Evolutionary conservation across 2,797 vertebrate genomes (phyloP).

Genomic region (Dendrocincla tyrannina): DNA sequence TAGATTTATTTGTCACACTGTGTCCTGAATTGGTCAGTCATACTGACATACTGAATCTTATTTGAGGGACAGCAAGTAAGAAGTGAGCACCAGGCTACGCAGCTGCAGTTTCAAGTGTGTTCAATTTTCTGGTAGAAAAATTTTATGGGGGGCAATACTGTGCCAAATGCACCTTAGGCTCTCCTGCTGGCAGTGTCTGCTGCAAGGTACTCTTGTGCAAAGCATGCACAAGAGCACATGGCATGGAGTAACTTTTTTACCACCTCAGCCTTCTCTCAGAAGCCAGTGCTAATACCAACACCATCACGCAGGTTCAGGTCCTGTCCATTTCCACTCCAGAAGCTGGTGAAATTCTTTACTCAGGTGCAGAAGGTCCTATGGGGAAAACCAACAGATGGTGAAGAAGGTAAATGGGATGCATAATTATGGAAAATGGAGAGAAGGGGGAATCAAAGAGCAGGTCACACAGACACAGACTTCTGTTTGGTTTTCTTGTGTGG

Average conservation of each 20-base stretch:
- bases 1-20: neutral
- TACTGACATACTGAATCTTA: neutral
- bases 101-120: neutral
- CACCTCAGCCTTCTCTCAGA: neutral
- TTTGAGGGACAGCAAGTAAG: neutral
- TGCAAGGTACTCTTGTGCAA: neutral
- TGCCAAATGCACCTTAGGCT: neutral
- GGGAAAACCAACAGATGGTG: fast-evolving
- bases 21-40: neutral
- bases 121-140: neutral
- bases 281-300: neutral
- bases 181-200: neutral
- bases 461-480: neutral
- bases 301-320: fast-evolving
- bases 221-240: too few species aligned
- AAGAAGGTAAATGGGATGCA: neutral
- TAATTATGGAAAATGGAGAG: neutral
- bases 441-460: neutral
- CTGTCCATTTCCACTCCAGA: neutral
- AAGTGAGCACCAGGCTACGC: neutral
- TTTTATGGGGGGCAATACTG: neutral
- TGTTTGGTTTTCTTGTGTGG: neutral
- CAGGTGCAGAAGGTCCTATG: fast-evolving
- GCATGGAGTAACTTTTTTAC: neutral
- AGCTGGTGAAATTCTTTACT: neutral